phyloP scores from a whole-genome alignment of 64 coral and sea anemone genomes.

The Porites australiensis region DNA sequence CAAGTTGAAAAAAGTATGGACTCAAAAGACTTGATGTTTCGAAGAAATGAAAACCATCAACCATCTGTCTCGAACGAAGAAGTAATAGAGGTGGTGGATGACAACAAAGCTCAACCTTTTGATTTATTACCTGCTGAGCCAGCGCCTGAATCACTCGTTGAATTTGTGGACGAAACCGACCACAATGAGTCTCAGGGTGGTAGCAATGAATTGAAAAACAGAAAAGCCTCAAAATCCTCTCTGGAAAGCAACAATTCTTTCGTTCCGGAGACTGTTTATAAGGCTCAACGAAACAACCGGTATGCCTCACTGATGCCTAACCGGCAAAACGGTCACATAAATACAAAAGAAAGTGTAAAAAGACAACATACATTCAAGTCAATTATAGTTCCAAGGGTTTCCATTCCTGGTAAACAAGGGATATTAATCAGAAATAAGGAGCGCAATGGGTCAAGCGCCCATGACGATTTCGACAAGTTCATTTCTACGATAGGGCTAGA shows the following conservation, averaged over 20 bases:
- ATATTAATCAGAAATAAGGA: neutral
- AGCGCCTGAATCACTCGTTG: constrained; percentile 30
- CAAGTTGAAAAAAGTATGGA: neutral
- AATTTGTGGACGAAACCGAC: constrained; percentile 14
- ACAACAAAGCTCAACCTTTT: neutral
- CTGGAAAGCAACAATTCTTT: neutral
- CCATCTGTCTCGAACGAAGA: neutral
- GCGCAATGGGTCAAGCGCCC: neutral
- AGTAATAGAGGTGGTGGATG: constrained; percentile 1
- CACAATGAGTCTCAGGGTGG: neutral
- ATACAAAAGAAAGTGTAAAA: neutral
- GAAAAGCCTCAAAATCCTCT: neutral
- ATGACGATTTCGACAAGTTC: neutral
- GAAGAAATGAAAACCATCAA: neutral
- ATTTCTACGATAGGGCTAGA: neutral
- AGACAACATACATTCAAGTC: neutral
- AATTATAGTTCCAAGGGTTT: neutral
- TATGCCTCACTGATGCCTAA: neutral
- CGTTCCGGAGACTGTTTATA: neutral
- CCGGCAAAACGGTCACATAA: neutral
- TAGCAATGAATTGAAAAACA: neutral
- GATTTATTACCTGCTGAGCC: neutral
- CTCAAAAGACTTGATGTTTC: neutral
- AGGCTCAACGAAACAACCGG: no score
- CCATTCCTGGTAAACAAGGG: neutral